These are phyloP conservation scores for Tetragnatha versicolor DNA, from an alignment of 1,140 invertebrate genomes.

Conservation along the genomic window DNA sequence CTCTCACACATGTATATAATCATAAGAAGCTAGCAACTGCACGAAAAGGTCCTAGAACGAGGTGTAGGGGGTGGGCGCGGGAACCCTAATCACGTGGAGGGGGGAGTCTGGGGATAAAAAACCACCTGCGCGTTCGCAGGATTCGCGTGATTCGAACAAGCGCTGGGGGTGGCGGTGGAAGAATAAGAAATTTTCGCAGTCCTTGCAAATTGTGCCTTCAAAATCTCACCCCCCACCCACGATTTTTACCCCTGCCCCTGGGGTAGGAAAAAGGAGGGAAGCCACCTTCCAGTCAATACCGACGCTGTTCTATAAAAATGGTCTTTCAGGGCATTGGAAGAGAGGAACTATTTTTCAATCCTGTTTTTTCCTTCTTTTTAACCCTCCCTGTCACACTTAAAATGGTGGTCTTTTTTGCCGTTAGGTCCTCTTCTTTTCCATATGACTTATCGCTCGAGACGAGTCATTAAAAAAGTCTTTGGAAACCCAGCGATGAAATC, in stretches of 20 bases:
- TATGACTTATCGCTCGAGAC: not conserved
- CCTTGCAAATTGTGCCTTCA: slow-evolving; percentile 48
- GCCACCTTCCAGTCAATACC: slow-evolving; percentile 4
- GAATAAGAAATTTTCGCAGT: slow-evolving; percentile 45
- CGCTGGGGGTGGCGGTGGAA: not conserved
- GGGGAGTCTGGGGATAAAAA: slow-evolving; percentile 18
- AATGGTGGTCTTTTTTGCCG: not conserved
- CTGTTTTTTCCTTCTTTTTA: too few relatives aligned
- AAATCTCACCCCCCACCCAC: not conserved
- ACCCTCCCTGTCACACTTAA: slow-evolving; percentile 20
- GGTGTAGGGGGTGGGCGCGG: not conserved
- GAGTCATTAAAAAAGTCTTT: not conserved
- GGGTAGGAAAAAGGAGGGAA: not conserved
- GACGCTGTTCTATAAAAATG: not conserved
- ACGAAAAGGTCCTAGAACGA: slow-evolving; percentile 8
- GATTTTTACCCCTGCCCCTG: not conserved
- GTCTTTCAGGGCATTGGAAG: slow-evolving; percentile 8
- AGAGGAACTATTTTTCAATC: slow-evolving; percentile 36
- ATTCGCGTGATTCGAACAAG: slow-evolving; percentile 43
- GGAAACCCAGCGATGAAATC: slow-evolving; percentile 23
- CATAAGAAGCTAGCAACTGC: slow-evolving; percentile 48
- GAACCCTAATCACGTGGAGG: slow-evolving; percentile 15
- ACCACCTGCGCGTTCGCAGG: slow-evolving; percentile 48
- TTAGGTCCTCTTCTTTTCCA: not conserved
- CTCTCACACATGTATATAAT: slow-evolving; percentile 54